Base-by-base conservation (phyloP, 2,797 vertebrate species). In the Sylvilagus floridanus region DNA sequence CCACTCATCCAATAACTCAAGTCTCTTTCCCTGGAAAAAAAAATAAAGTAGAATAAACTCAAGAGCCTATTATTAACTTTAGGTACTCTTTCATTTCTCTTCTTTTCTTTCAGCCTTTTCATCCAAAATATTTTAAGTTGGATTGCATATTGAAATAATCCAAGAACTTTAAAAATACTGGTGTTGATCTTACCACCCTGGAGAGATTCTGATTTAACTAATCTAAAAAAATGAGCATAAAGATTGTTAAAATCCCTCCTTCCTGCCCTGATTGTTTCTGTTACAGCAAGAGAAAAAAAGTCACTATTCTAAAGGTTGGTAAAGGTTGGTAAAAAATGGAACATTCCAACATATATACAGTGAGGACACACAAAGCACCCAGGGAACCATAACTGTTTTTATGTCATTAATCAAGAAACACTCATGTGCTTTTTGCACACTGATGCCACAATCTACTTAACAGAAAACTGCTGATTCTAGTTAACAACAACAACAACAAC, bases 51-150 rank as follows among this genome's bases (percentile, higher is more conserved):
- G 11, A 82, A 88, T 14, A 14, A 79, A 88, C 63, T 1, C 13
- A 75, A 4, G 3, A 77, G 4, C 2, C 2, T 79, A 14, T 66
- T 30, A 32, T 68, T 79, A 94, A 93, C 35, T 76, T 35, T 71
- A 6, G 8, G 11, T 26, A 72, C 42, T 4, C n/a, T 90, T 77
- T n/a, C 16, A 88, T 94, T 95, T 93, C 63, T 90, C 69, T 77
- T 4, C 68, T 88, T 78, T 22, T 88, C 30, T 76, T 94, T 78
- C n/a, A 88, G 28, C 8, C n/a, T 96, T 90, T 47, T 77, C 83
- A 85, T 47, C 42, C 17, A 86, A 83, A 94, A 84, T 26, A 13
- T 54, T 47, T 91, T 88, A 78, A 68, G 32, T 78, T 77, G 35
- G 5, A 17, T 35, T 88, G 17, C 30, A 93, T 54, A 76, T 50